Conservation (phyloP, 1,140 invertebrate species). For the Akabosia matsudoensis region DNA sequence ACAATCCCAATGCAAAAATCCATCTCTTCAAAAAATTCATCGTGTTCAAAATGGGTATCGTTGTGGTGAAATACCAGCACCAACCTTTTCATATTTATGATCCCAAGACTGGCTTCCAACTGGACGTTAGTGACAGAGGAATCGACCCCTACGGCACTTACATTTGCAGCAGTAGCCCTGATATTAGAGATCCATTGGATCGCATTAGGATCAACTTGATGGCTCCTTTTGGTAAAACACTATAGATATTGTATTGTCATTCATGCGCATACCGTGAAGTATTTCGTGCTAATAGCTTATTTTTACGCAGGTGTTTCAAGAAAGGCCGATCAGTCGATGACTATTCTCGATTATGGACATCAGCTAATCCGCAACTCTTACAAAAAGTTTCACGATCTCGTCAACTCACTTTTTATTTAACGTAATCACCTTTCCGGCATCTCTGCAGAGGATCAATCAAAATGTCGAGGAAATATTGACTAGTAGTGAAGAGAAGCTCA, state of each 20-base stretch:
- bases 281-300: conserved; percentile 13
- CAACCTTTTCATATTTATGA: conserved; percentile 38
- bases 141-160: conserved; percentile 36
- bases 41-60: conserved; percentile 27
- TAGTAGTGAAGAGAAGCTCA: too few species aligned
- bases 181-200: conserved; percentile 31
- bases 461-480: too few species aligned
- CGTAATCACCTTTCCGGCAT: not conserved
- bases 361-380: conserved; percentile 27
- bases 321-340: conserved; percentile 26
- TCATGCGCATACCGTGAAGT: not conserved
- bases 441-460: not conserved
- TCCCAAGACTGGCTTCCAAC: conserved; percentile 28
- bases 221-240: conserved; percentile 22
- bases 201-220: conserved; percentile 29
- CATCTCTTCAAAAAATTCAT: conserved; percentile 31
- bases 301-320: conserved; percentile 20
- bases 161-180: conserved; percentile 29
- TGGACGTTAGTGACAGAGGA: conserved; percentile 28
- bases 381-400: conserved; percentile 31
- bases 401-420: conserved; percentile 33
- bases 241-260: not conserved
- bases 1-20: conserved; percentile 32
- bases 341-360: conserved; percentile 23
- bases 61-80: conserved; percentile 33